Evolutionary conservation across 2,888 invertebrate genomes (phyloP), one percentile per base, ranked within the genome.

Genomic region (Empis stercorea): DNA sequence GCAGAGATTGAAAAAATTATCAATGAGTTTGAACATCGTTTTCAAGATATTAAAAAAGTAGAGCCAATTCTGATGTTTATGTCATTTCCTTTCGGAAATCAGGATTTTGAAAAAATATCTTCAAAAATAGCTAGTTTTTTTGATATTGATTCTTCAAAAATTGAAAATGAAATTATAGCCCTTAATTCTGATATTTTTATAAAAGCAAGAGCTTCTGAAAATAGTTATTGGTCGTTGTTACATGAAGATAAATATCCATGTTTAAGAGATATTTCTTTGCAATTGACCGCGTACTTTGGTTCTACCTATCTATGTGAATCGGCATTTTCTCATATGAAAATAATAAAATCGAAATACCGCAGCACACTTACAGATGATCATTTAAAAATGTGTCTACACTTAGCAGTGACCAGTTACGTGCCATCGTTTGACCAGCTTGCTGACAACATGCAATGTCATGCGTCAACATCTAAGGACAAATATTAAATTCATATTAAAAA

Each of bases 231-330:
- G 20, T 20, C 13, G 4, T 39, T 39, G 2, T 13, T 39, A 10
- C 39, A 39, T 39, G 14, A 15, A 36, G 36, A 36, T 14, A 36
- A 36, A 36, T 15, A 36, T 36, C 15, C 15, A 6, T 14, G 2
- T 14, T 14, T 36, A 14, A 36, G 10, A 36, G 39, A 4, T 39
- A 39, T 39, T 11, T 20, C 39, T 20, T 39, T 39, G 13, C 13
- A 39, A 13, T 39, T 39, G 20, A 39, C 39, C 20, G 39, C 39
- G 39, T 39, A 39, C 13, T 39, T 39, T 39, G 39, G 17, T 10
- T 39, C 39, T 13, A 39, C 20, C 20, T 39, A 20, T 39, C 39
- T 39, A 39, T 39, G 20, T 39, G 39, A 39, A 39, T 39, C 38
- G 9, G 10, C 17, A 10, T 38, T 38, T 38, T 38, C 38, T 1